Evolutionary conservation across 2,888 invertebrate species (phyloP).

Genomic region (Litoditis marina): DNA sequence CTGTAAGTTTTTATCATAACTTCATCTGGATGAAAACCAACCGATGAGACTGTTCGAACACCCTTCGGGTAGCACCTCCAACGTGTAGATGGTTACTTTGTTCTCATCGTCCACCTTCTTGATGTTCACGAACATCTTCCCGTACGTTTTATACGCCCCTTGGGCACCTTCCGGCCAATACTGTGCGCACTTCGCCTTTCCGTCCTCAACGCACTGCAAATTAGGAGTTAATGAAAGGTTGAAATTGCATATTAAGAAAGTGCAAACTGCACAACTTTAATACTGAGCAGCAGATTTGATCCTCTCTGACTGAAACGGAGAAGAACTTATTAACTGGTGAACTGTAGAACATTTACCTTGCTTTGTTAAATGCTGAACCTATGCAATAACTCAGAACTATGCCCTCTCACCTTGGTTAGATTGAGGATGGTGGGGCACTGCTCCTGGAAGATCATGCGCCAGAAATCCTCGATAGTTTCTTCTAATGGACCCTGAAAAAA

Average conservation of each 20-base stretch:
- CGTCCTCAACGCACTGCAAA: conserved; percentile 9
- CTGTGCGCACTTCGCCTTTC: conserved; percentile 10
- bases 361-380: no score
- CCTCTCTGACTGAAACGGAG: no score
- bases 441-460: conserved; percentile 10
- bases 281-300: no score
- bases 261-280: no score
- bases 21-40: background rate
- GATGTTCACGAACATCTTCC: background rate
- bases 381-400: no score
- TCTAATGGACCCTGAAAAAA: conserved; percentile 8
- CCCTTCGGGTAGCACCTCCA: conserved; percentile 6
- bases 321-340: no score
- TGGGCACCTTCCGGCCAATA: conserved; percentile 14
- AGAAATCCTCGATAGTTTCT: conserved; percentile 12
- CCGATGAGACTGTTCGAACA: conserved; percentile 6
- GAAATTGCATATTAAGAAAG: no score
- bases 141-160: background rate
- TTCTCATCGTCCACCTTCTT: conserved; percentile 9
- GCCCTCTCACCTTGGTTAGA: background rate
- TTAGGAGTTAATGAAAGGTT: no score
- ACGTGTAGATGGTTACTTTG: background rate
- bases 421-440: conserved; percentile 10
- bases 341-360: no score
- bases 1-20: no score